phyloP scores from a whole-genome alignment of 1,140 invertebrate species.

The Dendrolimus punctatus region DNA sequence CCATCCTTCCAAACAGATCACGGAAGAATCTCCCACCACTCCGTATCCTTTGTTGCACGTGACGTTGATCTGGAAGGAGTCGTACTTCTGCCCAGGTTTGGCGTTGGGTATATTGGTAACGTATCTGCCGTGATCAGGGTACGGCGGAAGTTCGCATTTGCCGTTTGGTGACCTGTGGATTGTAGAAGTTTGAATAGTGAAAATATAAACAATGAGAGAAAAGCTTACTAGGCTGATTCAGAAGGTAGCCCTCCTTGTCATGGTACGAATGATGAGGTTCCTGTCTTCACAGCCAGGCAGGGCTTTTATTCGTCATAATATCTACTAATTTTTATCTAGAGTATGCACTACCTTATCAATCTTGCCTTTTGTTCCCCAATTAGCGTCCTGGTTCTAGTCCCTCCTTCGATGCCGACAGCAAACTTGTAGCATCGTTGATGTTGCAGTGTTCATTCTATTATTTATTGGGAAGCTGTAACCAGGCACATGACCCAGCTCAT shows the following conservation, averaged over 20 bases:
- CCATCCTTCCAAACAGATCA: constrained; percentile 3
- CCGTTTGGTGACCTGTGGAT: constrained; percentile 26
- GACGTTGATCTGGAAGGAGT: constrained; percentile 1
- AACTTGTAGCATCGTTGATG: too few species aligned
- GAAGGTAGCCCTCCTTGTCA: constrained; percentile 27
- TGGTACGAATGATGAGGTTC: too few species aligned
- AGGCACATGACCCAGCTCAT: too few species aligned
- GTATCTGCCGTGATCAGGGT: constrained; percentile 4
- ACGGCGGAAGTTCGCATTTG: constrained; percentile 1
- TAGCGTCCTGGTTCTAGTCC: too few species aligned
- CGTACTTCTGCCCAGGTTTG: constrained; percentile 1
- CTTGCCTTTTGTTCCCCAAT: too few species aligned
- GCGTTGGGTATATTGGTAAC: constrained; percentile 1
- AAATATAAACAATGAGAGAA: constrained; percentile 17
- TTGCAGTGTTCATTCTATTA: too few species aligned
- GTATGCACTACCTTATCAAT: too few species aligned
- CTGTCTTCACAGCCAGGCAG: too few species aligned
- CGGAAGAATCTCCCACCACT: not conserved
- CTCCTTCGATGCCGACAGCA: too few species aligned
- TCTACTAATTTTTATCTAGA: too few species aligned
- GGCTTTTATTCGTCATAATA: too few species aligned
- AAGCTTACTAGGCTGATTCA: constrained; percentile 13
- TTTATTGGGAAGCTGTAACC: too few species aligned
- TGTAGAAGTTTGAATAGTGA: constrained; percentile 20
- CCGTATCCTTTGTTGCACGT: constrained; percentile 6